These are phyloP conservation scores for Eidolon helvum DNA, from an alignment of 2,113 vertebrate genomes.

Conservation along the genomic window DNA sequence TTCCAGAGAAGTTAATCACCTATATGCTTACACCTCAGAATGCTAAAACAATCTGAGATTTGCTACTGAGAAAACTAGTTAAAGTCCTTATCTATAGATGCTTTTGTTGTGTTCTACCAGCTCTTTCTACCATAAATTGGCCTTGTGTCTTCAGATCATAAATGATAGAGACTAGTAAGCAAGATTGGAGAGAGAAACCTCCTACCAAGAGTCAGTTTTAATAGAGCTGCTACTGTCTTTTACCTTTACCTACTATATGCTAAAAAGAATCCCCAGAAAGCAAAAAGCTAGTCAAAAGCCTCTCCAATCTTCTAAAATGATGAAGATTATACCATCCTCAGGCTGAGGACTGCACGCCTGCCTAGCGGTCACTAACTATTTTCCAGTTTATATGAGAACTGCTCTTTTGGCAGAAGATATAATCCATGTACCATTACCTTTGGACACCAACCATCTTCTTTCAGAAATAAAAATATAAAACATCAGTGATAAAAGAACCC, in stretches of 20 bases:
- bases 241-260: background rate
- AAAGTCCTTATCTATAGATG: background rate
- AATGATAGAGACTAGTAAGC: background rate
- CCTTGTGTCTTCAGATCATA: background rate
- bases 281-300: background rate
- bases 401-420: background rate
- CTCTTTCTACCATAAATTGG: background rate
- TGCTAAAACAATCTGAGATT: background rate
- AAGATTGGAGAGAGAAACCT: background rate
- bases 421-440: background rate
- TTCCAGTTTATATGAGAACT: background rate
- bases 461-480: background rate
- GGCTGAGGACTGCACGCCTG: background rate
- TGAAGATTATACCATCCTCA: background rate
- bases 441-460: background rate
- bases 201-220: background rate
- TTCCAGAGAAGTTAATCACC: background rate
- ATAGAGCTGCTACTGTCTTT: background rate
- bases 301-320: background rate
- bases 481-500: background rate
- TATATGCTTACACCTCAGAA: background rate
- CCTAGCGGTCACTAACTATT: background rate
- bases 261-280: background rate
- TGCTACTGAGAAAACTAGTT: background rate
- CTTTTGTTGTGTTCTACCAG: background rate